Evolutionary conservation across 2,888 invertebrate genomes (phyloP).

Genomic region (Agrotis segetum): DNA sequence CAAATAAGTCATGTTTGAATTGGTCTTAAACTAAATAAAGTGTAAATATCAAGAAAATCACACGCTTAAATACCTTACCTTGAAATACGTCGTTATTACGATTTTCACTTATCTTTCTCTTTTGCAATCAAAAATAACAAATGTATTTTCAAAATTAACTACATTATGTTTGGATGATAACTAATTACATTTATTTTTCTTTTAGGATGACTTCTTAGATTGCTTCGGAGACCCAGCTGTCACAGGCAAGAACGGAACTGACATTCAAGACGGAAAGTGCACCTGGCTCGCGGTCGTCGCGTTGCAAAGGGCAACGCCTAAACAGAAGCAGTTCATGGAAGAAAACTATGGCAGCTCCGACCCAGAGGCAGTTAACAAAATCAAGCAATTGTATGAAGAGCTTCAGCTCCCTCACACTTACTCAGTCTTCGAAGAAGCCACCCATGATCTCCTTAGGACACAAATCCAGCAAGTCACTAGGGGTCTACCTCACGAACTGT

Average conservation of each 20-base stretch:
- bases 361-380: constrained; percentile 92
- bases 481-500: constrained; percentile 95
- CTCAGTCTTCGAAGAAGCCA: constrained; percentile 95
- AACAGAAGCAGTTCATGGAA: constrained; percentile 94
- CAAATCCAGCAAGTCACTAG: constrained; percentile 96
- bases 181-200: constrained; percentile 40
- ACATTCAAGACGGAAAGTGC: constrained; percentile 99
- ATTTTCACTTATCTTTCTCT: constrained; percentile 24
- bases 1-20: constrained; percentile 27
- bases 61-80: constrained; percentile 13
- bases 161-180: neutral
- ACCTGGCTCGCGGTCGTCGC: constrained; percentile 98
- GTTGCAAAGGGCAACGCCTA: constrained; percentile 93
- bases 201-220: constrained; percentile 96
- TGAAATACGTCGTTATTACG: constrained; percentile 9
- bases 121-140: constrained; percentile 6
- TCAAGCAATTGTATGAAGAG: constrained; percentile 95
- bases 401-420: constrained; percentile 94
- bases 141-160: neutral
- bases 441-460: constrained; percentile 95
- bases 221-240: constrained; percentile 96
- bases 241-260: constrained; percentile 97
- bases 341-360: constrained; percentile 94
- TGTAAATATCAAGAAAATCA: constrained; percentile 26
- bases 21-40: constrained; percentile 6